Base-by-base conservation (phyloP, 2,888 invertebrate species). In the Phengaris alcon region DNA sequence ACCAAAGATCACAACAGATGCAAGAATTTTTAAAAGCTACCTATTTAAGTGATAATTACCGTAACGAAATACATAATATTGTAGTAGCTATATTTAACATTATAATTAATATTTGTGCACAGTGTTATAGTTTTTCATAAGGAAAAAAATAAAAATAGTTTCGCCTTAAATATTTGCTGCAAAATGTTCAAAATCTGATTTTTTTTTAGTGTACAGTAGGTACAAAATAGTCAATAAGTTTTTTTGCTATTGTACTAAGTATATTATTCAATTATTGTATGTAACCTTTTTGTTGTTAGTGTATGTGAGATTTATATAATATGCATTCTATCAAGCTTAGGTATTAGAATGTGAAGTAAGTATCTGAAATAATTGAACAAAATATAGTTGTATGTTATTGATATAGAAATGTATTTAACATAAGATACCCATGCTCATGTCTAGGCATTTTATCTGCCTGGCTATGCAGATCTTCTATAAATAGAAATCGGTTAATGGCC, bases 291-390 rank as follows among this genome's bases (percentile, higher is more conserved):
- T 69, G 55, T 69, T 48, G 69, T 69, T 48, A 69, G 48, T 69
- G 69, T 48, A 69, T n/a, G 15, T 69, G 48, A 69, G 48, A 15
- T 69, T n/a, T 48, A 68, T 48, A 48, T 48, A 48, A 69, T n/a
- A 69, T 69, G 48, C 9, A 48, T 69, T 69, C 6, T 15, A 69
- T 69, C 48, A 48, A 15, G 48, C n/a, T 48, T 69, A 48, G 35
- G 9, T 48, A 48, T n/a, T n/a, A 15, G 48, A 64, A 69, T 69
- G 69, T 69, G 48, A 48, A 15, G 22, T 22, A 22, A 22, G 13
- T 69, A 48, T 69, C n/a, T 48, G n/a, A 48, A 69, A 69, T 48
- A 48, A 48, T 68, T 69, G n/a, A 69, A 69, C 48, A 69, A 69
- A 69, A n/a, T 48, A 46, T 69, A 48, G 69, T 48, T 69, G n/a